Conservation (phyloP, 2,113 vertebrate species). For the Xiphophorus maculatus region DNA sequence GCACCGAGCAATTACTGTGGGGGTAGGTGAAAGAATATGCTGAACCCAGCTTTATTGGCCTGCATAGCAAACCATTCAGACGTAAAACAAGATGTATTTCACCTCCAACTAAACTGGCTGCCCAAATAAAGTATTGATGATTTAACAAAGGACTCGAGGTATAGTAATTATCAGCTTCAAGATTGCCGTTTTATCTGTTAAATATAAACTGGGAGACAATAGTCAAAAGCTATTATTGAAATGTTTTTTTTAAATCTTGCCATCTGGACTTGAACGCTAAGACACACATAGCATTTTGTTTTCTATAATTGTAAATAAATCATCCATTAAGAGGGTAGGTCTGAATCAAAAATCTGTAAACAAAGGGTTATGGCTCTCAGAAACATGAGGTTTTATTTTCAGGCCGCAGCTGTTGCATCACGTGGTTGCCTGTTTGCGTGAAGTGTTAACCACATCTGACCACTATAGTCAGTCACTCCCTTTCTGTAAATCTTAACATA, state of each 20-base stretch:
- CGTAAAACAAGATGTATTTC: conserved; percentile 1
- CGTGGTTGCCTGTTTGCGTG: conserved; percentile 57
- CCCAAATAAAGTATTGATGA: not conserved
- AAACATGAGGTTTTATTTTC: conserved; percentile 1
- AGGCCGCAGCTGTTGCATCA: conserved; percentile 41
- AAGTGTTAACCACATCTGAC: conserved; percentile 66
- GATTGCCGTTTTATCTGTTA: too few relatives aligned
- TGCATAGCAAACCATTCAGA: conserved; percentile 19
- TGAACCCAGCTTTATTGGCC: conserved; percentile 13
- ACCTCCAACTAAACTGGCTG: conserved; percentile 13
- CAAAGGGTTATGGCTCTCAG: not conserved
- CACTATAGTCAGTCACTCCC: conserved; percentile 66
- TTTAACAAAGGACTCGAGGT: too few relatives aligned
- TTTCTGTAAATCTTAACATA: conserved; percentile 73
- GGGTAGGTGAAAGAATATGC: conserved; percentile 25
- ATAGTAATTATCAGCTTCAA: too few relatives aligned
- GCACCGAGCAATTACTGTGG: conserved; percentile 3
- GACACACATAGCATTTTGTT: not conserved
- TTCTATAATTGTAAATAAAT: not conserved
- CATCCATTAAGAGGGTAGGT: not conserved
- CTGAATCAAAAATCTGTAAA: not conserved
- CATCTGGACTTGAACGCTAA: not conserved
- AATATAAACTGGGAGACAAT: too few relatives aligned
- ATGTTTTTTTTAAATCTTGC: not conserved
- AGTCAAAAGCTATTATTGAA: too few relatives aligned